A percentile compares a stretch with the other conserved stretches of the same genome.
Evolutionary conservation across 2,888 invertebrate genomes (phyloP).

Genomic region (Hedya salicella): DNA sequence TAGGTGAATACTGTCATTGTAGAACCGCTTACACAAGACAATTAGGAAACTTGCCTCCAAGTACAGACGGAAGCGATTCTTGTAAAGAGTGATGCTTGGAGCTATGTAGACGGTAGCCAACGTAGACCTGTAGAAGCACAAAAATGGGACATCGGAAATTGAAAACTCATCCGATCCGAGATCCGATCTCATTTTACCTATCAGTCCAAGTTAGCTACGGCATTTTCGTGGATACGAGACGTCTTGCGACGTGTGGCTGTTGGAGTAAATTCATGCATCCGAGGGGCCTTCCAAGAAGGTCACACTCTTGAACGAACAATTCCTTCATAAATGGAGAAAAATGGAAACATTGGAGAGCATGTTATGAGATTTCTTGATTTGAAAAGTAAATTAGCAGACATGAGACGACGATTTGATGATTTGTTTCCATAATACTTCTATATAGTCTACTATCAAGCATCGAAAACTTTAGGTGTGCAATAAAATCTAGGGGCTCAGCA

Average conservation of each 20-base stretch:
- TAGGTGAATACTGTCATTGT: no score
- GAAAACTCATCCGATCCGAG: no score
- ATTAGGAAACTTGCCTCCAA: not conserved
- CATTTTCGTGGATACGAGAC: conserved; percentile 2
- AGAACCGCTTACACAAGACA: not conserved
- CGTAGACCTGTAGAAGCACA: not conserved
- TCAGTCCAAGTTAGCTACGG: not conserved
- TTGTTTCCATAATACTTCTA: not conserved
- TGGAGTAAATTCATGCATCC: not conserved
- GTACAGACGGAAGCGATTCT: not conserved
- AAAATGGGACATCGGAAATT: not conserved
- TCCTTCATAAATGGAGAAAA: conserved; percentile 8
- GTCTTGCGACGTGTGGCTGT: not conserved
- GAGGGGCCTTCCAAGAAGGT: conserved; percentile 4
- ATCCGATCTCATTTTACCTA: conserved; percentile 1
- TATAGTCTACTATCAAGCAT: not conserved
- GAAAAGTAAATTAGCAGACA: not conserved
- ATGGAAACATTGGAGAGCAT: not conserved
- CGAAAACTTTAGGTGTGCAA: not conserved
- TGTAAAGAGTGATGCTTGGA: not conserved
- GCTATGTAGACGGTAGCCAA: not conserved
- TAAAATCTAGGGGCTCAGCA: not conserved
- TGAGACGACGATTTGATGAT: no score
- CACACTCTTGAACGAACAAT: not conserved
- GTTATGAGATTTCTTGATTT: conserved; percentile 3